Evolutionary conservation across 2,113 vertebrate species (phyloP).

Genomic region (Dasyprocta punctata): DNA sequence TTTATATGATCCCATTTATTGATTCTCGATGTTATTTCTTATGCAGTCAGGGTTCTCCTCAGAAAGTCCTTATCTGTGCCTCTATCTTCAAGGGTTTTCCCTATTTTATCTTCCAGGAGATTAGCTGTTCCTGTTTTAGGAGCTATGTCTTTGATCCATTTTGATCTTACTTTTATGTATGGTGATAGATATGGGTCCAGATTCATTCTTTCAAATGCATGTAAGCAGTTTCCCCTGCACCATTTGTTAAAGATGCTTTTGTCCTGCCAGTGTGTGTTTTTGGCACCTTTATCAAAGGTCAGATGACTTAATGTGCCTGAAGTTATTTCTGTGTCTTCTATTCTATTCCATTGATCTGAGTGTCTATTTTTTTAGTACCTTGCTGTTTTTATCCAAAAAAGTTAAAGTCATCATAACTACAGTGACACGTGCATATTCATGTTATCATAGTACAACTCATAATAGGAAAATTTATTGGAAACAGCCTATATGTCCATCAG

Average conservation of each 20-base stretch:
- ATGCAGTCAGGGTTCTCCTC: neutral
- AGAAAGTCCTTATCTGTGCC: neutral
- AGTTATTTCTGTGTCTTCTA: neutral
- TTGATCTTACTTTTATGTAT: neutral
- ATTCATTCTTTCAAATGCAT: neutral
- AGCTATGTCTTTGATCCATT: neutral
- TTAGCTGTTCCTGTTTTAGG: neutral
- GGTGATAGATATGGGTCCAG: neutral
- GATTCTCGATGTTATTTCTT: neutral
- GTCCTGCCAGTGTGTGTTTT: neutral
- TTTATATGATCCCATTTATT: neutral
- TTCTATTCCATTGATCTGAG: neutral
- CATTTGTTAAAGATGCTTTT: neutral
- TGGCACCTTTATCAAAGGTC: neutral
- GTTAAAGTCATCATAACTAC: neutral
- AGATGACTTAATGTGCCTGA: neutral
- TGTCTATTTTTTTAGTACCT: neutral
- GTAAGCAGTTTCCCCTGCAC: neutral
- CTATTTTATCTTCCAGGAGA: neutral
- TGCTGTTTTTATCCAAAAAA: neutral
- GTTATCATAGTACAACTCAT: neutral
- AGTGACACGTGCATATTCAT: neutral
- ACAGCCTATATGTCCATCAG: neutral
- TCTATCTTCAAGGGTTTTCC: neutral
- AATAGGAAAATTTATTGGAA: neutral